Percentiles rank a stretch among this genome's conserved stretches.
Conservation (phyloP, 64 coral and sea anemone species). For the Astreopora myriophthalma region DNA sequence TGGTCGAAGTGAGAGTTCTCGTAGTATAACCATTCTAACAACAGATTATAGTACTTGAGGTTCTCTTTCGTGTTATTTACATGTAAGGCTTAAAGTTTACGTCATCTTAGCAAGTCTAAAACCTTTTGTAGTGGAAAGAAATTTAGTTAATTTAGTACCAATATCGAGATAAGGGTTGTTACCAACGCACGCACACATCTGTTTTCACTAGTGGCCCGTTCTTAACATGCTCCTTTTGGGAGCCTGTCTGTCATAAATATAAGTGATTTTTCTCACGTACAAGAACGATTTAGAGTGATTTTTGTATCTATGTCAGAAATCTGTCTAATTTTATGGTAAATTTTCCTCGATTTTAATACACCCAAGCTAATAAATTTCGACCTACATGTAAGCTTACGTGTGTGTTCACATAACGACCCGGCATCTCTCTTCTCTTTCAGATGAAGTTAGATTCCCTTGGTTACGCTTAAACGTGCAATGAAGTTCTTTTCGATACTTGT, state of each 20-base stretch:
- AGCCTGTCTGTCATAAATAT: neutral
- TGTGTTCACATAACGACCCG: neutral
- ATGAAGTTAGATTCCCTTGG: neutral
- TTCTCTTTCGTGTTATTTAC: neutral
- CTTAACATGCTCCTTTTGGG: neutral
- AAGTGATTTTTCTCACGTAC: neutral
- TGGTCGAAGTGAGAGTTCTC: neutral
- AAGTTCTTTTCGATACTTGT: neutral
- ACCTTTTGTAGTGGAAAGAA: too few species aligned
- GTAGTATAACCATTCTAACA: neutral
- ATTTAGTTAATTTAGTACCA: too few species aligned
- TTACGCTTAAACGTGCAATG: conserved; percentile 6
- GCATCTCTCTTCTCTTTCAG: neutral
- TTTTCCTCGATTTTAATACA: neutral
- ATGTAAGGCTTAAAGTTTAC: neutral
- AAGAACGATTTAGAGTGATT: neutral
- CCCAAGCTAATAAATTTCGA: neutral
- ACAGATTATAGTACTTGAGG: neutral
- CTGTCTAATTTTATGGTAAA: neutral
- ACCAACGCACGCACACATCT: neutral
- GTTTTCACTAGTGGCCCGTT: neutral
- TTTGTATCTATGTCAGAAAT: neutral
- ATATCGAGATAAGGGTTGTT: neutral
- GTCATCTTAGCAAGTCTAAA: neutral
- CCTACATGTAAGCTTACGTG: too few species aligned